Conservation (phyloP, 2,888 invertebrate species). For the Ectropis crepuscularia region DNA sequence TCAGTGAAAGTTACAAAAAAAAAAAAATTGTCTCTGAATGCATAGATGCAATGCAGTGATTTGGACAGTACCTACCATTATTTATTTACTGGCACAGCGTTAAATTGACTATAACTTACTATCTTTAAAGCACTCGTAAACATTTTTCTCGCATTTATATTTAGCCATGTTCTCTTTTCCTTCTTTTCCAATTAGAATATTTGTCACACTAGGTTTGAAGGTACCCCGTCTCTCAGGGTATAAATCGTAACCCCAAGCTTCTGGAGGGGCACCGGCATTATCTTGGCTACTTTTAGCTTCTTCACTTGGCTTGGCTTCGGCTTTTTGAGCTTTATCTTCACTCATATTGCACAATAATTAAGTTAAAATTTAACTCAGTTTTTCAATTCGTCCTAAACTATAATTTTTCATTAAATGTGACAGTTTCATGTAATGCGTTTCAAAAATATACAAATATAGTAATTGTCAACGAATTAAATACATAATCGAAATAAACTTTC, state of each 20-base stretch:
- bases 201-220: slow-evolving; percentile 81
- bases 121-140: slow-evolving; percentile 89
- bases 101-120: slow-evolving; percentile 75
- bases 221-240: slow-evolving; percentile 92
- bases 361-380: slow-evolving; percentile 6
- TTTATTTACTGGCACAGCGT: too few relatives aligned
- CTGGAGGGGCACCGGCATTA: slow-evolving; percentile 48
- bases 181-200: slow-evolving; percentile 86
- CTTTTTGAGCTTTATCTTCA: slow-evolving; percentile 42
- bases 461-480: not conserved
- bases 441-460: not conserved
- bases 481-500: not conserved
- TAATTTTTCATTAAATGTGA: not conserved
- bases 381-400: slow-evolving; percentile 4
- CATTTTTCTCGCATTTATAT: slow-evolving; percentile 92
- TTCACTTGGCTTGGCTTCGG: slow-evolving; percentile 30
- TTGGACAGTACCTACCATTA: too few relatives aligned
- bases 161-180: slow-evolving; percentile 89
- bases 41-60: too few relatives aligned
- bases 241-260: slow-evolving; percentile 90
- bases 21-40: too few relatives aligned
- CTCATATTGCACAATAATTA: slow-evolving; percentile 46
- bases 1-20: too few relatives aligned
- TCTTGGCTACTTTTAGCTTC: slow-evolving; percentile 33
- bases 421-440: not conserved